phyloP scores from a whole-genome alignment of 2,113 vertebrate genomes.

The Empidonax alnorum region DNA sequence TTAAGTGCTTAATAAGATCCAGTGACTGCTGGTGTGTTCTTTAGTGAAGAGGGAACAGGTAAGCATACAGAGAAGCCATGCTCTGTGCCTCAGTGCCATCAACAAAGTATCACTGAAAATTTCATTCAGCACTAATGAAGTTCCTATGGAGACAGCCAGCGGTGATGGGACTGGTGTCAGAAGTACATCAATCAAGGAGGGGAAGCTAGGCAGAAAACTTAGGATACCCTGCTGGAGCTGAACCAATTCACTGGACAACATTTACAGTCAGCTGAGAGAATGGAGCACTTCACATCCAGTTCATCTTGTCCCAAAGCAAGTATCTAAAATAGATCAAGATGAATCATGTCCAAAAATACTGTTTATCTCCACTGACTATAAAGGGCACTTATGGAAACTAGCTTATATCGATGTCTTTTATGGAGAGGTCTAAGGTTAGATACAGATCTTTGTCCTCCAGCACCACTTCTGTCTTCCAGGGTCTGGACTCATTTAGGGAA shows the following conservation, averaged over 20 bases:
- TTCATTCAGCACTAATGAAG: background rate
- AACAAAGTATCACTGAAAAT: background rate
- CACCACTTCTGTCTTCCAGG: background rate
- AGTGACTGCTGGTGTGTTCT: background rate
- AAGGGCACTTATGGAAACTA: background rate
- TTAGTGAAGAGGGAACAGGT: background rate
- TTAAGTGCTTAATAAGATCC: background rate
- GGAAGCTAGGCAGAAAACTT: background rate
- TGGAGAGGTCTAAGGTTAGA: background rate
- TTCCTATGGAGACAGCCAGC: background rate
- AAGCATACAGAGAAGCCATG: background rate
- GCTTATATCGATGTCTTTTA: background rate
- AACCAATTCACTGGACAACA: background rate
- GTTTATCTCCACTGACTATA: background rate
- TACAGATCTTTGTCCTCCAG: background rate
- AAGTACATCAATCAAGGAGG: background rate
- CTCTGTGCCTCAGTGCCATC: background rate
- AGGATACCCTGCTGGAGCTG: background rate
- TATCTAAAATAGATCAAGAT: constrained; percentile 38
- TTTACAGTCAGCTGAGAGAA: background rate
- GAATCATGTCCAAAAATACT: constrained; percentile 36
- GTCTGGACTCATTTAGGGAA: background rate
- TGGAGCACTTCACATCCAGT: background rate
- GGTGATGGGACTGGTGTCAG: background rate
- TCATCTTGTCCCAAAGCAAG: background rate